phyloP scores from a whole-genome alignment of 2,113 vertebrate genomes.

The Cyprinodon brontotheroides region DNA sequence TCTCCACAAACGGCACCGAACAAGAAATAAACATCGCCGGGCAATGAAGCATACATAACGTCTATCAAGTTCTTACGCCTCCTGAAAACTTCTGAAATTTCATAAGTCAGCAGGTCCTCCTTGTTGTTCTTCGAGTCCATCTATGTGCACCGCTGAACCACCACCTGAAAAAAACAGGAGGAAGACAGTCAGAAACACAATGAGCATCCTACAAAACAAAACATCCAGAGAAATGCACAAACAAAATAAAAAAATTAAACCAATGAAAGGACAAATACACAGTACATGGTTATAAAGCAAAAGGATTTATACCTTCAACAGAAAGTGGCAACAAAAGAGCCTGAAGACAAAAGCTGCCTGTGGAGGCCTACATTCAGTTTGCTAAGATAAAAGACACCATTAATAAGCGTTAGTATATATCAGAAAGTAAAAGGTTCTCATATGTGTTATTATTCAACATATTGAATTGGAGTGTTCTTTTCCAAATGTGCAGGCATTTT shows the following conservation, averaged over 20 bases:
- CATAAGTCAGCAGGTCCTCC: conserved; percentile 91
- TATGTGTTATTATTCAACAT: no score
- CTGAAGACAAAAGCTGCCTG: background rate
- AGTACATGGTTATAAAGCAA: background rate
- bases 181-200: background rate
- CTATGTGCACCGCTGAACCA: conserved; percentile 94
- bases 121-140: conserved; percentile 94
- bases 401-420: no score
- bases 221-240: background rate
- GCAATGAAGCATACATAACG: conserved; percentile 64
- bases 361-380: no score
- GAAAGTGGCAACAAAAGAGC: background rate
- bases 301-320: background rate
- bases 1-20: background rate
- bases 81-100: conserved; percentile 90
- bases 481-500: no score
- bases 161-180: conserved; percentile 81
- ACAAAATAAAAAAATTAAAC: background rate
- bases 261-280: background rate
- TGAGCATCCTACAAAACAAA: background rate
- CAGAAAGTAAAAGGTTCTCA: no score
- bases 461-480: no score
- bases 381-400: no score
- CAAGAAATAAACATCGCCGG: background rate
- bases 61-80: conserved; percentile 95